phyloP scores from a whole-genome alignment of 2,113 vertebrate species.

The Lates calcarifer region DNA sequence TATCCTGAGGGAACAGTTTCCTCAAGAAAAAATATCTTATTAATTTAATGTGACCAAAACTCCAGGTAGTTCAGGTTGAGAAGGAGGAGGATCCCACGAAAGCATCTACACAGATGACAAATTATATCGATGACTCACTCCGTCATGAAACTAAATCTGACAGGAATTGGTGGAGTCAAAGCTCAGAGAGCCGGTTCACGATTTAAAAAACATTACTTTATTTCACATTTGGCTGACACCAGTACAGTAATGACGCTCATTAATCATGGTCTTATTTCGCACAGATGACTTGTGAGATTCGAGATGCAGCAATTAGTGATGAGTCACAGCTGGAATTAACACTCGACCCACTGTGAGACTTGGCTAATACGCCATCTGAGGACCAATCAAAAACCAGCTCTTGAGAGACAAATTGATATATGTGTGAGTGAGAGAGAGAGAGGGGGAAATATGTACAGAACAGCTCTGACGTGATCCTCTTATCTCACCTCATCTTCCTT shows the following conservation, averaged over 20 bases:
- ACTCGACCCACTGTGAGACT: slow-evolving; percentile 17
- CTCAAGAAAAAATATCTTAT: no score
- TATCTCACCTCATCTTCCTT: slow-evolving; percentile 29
- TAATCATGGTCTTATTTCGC: slow-evolving; percentile 52
- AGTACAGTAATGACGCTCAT: slow-evolving; percentile 57
- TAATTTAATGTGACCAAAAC: background rate
- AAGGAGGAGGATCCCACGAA: background rate
- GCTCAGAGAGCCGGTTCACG: background rate
- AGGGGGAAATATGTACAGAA: background rate
- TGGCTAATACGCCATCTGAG: background rate
- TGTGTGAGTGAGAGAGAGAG: background rate
- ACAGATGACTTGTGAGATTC: slow-evolving; percentile 30
- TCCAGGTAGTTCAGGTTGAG: background rate
- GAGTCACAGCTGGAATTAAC: slow-evolving; percentile 60
- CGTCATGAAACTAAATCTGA: slow-evolving; percentile 44
- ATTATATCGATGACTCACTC: slow-evolving; percentile 60
- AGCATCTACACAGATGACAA: slow-evolving; percentile 6
- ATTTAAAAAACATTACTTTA: slow-evolving; percentile 22
- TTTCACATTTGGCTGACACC: slow-evolving; percentile 23
- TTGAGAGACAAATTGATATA: background rate
- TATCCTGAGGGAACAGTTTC: background rate
- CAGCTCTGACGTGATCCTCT: slow-evolving; percentile 26
- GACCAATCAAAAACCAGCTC: slow-evolving; percentile 39
- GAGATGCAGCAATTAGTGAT: slow-evolving; percentile 63
- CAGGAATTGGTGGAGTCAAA: slow-evolving; percentile 34